Base-by-base conservation (phyloP, 1,140 invertebrate species). In the roundworm (Caenorhabditis elegans) region DNA sequence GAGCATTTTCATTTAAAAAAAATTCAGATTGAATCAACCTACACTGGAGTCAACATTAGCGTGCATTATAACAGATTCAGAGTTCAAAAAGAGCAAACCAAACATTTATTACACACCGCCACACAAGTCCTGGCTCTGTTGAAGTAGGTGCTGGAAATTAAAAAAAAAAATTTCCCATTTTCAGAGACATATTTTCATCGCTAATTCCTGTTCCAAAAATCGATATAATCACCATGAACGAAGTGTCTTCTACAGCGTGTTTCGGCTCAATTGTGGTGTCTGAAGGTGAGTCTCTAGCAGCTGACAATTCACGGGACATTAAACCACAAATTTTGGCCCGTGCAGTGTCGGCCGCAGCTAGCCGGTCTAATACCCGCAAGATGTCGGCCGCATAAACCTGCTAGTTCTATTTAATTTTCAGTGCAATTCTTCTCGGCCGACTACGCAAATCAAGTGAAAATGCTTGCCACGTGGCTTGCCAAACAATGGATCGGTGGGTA, bases 1-100 rank as follows among this genome's bases (percentile, higher is more conserved):
- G n/a, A n/a, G n/a, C n/a, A n/a, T n/a, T n/a, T n/a, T n/a, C n/a
- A n/a, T n/a, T n/a, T n/a, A n/a, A n/a, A n/a, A n/a, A n/a, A n/a
- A n/a, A n/a, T n/a, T n/a, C 26, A 80, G 79, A 53, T 81, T 36
- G 80, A 81, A 28, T 70, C 65, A 3, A 43, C 80, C 6, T 81
- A 76, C 70, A 81, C 80, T 24, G 80, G 80, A 53, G 76, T 76
- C 22, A 43, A 36, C 10, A 36, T 81, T 28, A 53, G 15, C 5
- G 70, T 81, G 6, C 80, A 81, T 22, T 81, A 70, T 26, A 81
- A 81, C 49, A 31, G 53, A n/a, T 81, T n/a, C 47, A 39, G 80
- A 0, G 49, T 81, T 24, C 39, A 65, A 43, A 48, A 81, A 13
- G 53, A 43, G 34, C 80, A 81, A 26, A 70, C 80, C 11, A 81